phyloP scores from a whole-genome alignment of 2,113 vertebrate species.

The Acanthochromis polyacanthus region DNA sequence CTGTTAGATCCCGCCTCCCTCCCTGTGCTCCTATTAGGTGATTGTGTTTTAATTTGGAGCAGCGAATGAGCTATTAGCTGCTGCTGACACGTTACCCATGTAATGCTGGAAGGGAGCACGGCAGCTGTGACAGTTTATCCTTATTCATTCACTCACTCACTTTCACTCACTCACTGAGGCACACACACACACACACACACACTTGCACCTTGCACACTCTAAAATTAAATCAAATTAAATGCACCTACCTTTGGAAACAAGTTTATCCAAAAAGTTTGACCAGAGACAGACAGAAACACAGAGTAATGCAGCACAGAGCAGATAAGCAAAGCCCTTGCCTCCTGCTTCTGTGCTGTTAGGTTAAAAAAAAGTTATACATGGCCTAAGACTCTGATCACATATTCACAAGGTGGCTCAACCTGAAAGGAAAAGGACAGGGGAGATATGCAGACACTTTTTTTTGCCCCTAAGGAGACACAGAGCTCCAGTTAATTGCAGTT shows the following conservation, averaged over 20 bases:
- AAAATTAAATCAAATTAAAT: constrained; percentile 59
- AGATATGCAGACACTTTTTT: constrained; percentile 19
- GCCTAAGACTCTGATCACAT: constrained; percentile 47
- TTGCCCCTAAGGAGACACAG: constrained; percentile 27
- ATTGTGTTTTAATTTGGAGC: constrained; percentile 75
- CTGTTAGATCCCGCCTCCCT: constrained; percentile 64
- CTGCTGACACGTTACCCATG: constrained; percentile 51
- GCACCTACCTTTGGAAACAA: constrained; percentile 56
- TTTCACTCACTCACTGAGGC: constrained; percentile 40
- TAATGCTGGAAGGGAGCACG: constrained; percentile 47
- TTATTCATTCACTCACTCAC: constrained; percentile 48
- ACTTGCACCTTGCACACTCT: constrained; percentile 2
- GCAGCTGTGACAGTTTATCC: constrained; percentile 70
- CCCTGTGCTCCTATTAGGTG: constrained; percentile 65
- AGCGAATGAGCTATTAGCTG: constrained; percentile 68
- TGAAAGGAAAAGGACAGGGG: constrained; percentile 14
- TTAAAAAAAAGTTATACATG: constrained; percentile 17
- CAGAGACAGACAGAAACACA: constrained; percentile 29
- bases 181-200: constrained; percentile 1
- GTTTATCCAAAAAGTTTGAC: constrained; percentile 41
- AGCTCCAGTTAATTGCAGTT: constrained; percentile 72
- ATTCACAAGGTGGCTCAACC: constrained; percentile 50
- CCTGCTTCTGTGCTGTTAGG: constrained; percentile 5
- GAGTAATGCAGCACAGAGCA: constrained; percentile 18
- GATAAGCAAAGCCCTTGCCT: constrained; percentile 19